Conservation (phyloP, 2,113 vertebrate genomes). For the Nerophis ophidion region DNA sequence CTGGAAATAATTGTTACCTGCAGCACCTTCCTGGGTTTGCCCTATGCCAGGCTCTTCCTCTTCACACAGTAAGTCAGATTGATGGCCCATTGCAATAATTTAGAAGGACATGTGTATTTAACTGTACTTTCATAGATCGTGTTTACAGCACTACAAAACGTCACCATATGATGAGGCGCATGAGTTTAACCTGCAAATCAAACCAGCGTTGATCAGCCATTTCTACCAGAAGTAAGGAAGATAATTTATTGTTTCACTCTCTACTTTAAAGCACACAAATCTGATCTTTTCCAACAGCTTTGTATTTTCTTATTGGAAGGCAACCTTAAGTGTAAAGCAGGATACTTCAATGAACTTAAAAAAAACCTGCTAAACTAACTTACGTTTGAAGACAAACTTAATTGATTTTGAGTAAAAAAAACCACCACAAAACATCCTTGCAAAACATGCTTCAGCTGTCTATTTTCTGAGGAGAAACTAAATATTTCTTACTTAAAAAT, state of each 20-base stretch:
- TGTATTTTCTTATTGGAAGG: no score
- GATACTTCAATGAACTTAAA: no score
- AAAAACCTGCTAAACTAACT: no score
- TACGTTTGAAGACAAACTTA: no score
- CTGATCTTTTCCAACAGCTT: no score
- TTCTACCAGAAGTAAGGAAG: slow-evolving; percentile 85
- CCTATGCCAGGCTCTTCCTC: slow-evolving; percentile 85
- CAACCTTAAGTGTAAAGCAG: no score
- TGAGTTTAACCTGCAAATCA: slow-evolving; percentile 83
- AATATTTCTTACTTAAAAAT: no score
- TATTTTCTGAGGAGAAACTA: no score
- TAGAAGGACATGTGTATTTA: not conserved
- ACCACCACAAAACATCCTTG: no score
- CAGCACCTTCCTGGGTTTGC: slow-evolving; percentile 79
- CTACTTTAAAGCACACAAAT: not conserved
- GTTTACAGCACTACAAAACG: slow-evolving; percentile 87
- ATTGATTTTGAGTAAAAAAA: no score
- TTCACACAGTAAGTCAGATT: slow-evolving; percentile 81
- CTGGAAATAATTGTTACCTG: slow-evolving; percentile 86
- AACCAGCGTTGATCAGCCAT: slow-evolving; percentile 77
- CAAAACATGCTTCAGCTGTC: no score
- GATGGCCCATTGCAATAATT: not conserved
- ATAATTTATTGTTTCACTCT: not conserved
- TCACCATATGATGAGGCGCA: slow-evolving; percentile 83
- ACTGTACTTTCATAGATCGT: slow-evolving; percentile 68